Evolutionary conservation across 2,888 invertebrate genomes (phyloP).

Genomic region (Listrodromus nycthemerus): DNA sequence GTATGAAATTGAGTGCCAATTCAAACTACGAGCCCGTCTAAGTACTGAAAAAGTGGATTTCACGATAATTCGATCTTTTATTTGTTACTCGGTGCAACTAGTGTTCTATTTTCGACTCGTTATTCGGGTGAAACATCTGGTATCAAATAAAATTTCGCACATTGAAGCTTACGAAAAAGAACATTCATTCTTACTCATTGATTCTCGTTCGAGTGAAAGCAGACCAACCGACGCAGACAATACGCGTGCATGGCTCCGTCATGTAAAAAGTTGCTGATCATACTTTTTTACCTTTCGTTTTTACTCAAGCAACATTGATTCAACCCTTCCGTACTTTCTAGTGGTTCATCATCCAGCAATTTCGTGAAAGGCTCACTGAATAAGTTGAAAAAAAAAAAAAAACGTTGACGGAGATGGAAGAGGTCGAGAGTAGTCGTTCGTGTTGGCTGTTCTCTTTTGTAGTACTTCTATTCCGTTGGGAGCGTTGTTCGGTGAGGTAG

Average conservation of each 20-base stretch:
- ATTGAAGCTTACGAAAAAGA: background rate
- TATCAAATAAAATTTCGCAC: slow-evolving; percentile 9
- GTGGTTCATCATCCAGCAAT: slow-evolving; percentile 37
- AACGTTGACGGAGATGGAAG: slow-evolving; percentile 28
- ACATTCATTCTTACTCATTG: slow-evolving; percentile 9
- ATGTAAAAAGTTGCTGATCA: slow-evolving; percentile 17
- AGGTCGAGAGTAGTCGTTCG: slow-evolving; percentile 34
- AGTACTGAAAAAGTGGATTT: background rate
- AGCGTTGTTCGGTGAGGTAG: slow-evolving; percentile 21
- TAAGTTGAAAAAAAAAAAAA: slow-evolving; percentile 24
- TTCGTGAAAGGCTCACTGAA: slow-evolving; percentile 43
- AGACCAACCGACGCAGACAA: slow-evolving; percentile 17
- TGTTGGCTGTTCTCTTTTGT: slow-evolving; percentile 37
- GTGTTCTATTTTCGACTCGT: background rate
- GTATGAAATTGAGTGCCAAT: background rate
- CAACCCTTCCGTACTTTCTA: slow-evolving; percentile 33
- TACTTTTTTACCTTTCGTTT: slow-evolving; percentile 25
- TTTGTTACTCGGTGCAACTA: background rate
- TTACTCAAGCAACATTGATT: slow-evolving; percentile 28
- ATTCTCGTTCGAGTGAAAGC: slow-evolving; percentile 38
- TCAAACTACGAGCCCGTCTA: background rate
- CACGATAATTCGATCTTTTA: background rate
- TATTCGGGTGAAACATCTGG: background rate
- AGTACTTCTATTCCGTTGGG: slow-evolving; percentile 16
- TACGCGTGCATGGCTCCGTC: slow-evolving; percentile 18